These are phyloP conservation scores for Idris sp. DNA, from an alignment of 1,140 invertebrate genomes.

Conservation along the genomic window DNA sequence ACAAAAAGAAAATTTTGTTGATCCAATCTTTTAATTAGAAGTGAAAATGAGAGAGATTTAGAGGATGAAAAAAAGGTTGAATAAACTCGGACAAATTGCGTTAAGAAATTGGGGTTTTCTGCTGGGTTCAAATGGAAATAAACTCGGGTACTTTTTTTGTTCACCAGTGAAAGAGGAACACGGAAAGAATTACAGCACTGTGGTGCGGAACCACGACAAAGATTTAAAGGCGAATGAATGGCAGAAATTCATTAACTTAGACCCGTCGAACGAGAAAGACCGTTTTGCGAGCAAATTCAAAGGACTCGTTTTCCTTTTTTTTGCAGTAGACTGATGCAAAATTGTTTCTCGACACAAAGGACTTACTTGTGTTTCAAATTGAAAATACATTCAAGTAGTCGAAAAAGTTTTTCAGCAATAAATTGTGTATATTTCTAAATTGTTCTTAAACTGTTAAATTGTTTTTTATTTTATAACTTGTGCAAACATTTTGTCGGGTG, in stretches of 20 bases:
- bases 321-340: slow-evolving; percentile 16
- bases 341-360: slow-evolving; percentile 11
- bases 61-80: too few relatives aligned
- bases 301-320: slow-evolving; percentile 30
- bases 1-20: too few relatives aligned
- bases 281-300: slow-evolving; percentile 10
- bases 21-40: too few relatives aligned
- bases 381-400: too few relatives aligned
- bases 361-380: slow-evolving; percentile 15
- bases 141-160: slow-evolving; percentile 6
- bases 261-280: slow-evolving; percentile 9
- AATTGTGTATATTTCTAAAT: too few relatives aligned
- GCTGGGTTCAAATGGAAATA: background rate
- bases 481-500: too few relatives aligned
- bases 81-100: background rate
- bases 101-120: slow-evolving; percentile 8
- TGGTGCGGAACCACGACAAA: slow-evolving; percentile 18
- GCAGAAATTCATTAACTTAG: slow-evolving; percentile 30
- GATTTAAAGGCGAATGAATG: slow-evolving; percentile 33
- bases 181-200: slow-evolving; percentile 17
- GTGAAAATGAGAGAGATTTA: too few relatives aligned
- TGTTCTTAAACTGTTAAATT: too few relatives aligned
- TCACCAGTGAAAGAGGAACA: slow-evolving; percentile 9
- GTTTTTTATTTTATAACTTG: too few relatives aligned
- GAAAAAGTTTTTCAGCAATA: too few relatives aligned